A percentile compares a stretch with the other conserved stretches of the same genome.
phyloP scores from a whole-genome alignment of 2,797 vertebrate species.

The Oryzias sinensis region DNA sequence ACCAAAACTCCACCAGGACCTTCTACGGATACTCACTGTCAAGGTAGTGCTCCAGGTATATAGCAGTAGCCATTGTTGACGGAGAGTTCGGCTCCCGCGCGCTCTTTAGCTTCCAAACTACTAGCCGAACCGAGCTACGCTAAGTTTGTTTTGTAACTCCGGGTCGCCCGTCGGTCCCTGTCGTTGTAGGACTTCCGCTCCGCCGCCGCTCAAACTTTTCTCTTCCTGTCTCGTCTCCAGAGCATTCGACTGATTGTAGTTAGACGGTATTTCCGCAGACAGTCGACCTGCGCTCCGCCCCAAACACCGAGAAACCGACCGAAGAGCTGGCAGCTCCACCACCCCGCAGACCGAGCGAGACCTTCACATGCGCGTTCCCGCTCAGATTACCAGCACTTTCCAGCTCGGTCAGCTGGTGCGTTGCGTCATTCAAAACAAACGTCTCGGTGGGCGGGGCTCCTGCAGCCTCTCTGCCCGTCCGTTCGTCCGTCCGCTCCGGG shows the following conservation, averaged over 20 bases:
- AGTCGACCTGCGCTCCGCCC: too few species aligned
- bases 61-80: conserved; percentile 90
- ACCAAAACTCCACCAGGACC: rapidly evolving
- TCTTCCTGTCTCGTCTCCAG: neutral
- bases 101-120: conserved; percentile 19
- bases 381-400: conserved; percentile 41
- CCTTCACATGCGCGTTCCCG: conserved; percentile 17
- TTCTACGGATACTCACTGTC: conserved; percentile 84
- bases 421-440: conserved; percentile 64
- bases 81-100: conserved; percentile 58
- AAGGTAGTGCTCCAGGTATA: conserved; percentile 97
- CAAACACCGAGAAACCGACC: too few species aligned
- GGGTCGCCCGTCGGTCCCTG: conserved; percentile 19
- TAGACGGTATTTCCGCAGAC: too few species aligned
- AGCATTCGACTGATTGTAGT: neutral
- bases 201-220: neutral
- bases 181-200: neutral
- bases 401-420: conserved; percentile 52
- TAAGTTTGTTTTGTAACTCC: conserved; percentile 45
- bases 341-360: too few species aligned
- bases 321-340: too few species aligned
- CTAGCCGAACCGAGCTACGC: conserved; percentile 12
- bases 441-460: conserved; percentile 27
- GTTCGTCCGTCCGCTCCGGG: neutral
- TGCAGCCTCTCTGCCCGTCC: neutral